Conservation (phyloP, 2,888 invertebrate genomes). For the Agrochola lychnidis region DNA sequence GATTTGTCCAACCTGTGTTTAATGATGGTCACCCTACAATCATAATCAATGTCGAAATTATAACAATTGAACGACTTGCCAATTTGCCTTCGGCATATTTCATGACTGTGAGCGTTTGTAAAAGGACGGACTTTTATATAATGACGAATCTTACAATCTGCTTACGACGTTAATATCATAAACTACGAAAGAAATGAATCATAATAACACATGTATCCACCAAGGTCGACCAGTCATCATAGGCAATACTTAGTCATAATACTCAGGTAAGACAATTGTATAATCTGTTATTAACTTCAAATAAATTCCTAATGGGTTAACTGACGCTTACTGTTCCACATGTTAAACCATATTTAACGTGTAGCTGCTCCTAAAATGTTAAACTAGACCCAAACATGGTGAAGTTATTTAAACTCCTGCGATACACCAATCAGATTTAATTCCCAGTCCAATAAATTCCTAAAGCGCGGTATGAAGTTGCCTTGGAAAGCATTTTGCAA, state of each 20-base stretch:
- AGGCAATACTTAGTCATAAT: constrained; percentile 3
- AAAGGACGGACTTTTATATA: too few species aligned
- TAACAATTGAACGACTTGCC: too few species aligned
- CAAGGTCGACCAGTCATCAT: constrained; percentile 37
- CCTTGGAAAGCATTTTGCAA: constrained; percentile 33
- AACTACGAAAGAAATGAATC: constrained; percentile 33
- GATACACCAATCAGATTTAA: constrained; percentile 35
- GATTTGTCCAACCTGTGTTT: too few species aligned
- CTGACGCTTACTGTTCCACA: not conserved
- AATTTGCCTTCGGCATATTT: too few species aligned
- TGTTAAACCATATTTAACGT: not conserved
- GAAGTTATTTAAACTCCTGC: constrained; percentile 14
- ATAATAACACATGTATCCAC: constrained; percentile 20
- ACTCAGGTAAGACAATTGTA: not conserved
- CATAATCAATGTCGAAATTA: too few species aligned
- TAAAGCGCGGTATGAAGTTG: constrained; percentile 24
- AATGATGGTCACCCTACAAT: too few species aligned
- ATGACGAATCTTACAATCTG: too few species aligned
- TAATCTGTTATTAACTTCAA: constrained; percentile 11
- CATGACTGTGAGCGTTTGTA: too few species aligned
- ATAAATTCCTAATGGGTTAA: constrained; percentile 6
- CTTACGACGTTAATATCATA: not conserved
- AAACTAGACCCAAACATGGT: constrained; percentile 17
- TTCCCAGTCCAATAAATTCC: constrained; percentile 34
- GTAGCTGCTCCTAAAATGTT: constrained; percentile 14